phyloP scores from a whole-genome alignment of 1,140 invertebrate genomes.

The Sinonovacula constricta region DNA sequence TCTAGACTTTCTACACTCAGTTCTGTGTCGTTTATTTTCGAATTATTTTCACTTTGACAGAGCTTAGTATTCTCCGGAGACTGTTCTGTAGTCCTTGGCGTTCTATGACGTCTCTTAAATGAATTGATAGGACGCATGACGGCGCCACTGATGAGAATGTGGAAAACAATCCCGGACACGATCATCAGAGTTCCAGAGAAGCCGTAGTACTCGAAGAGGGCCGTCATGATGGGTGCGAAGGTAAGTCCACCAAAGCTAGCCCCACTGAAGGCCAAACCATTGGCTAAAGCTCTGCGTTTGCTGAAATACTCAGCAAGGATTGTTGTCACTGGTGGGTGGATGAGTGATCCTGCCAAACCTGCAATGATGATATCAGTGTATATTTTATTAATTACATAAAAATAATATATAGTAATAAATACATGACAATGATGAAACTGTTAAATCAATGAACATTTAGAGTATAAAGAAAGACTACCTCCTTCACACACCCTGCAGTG shows the following conservation, averaged over 20 bases:
- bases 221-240: constrained; percentile 35
- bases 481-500: no score
- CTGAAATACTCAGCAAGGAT: constrained; percentile 38
- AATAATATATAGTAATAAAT: no score
- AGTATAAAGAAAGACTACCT: no score
- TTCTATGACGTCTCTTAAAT: constrained; percentile 35
- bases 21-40: no score
- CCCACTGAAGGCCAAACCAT: constrained; percentile 32
- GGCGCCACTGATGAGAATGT: constrained; percentile 18
- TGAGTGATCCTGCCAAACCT: constrained; percentile 34
- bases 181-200: constrained; percentile 40
- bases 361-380: no score
- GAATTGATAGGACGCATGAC: constrained; percentile 41
- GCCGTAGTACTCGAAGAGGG: constrained; percentile 33
- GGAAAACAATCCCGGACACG: constrained; percentile 30
- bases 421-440: no score
- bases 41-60: no score
- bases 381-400: no score
- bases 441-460: no score
- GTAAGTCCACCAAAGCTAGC: constrained; percentile 41
- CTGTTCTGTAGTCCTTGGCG: no score
- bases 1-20: no score
- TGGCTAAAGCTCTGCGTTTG: constrained; percentile 35
- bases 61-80: no score
- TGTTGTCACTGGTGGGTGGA: constrained; percentile 35